These are phyloP conservation scores for Zoanthus solanderi DNA, from an alignment of 92 coral and sea anemone species.

Conservation along the genomic window DNA sequence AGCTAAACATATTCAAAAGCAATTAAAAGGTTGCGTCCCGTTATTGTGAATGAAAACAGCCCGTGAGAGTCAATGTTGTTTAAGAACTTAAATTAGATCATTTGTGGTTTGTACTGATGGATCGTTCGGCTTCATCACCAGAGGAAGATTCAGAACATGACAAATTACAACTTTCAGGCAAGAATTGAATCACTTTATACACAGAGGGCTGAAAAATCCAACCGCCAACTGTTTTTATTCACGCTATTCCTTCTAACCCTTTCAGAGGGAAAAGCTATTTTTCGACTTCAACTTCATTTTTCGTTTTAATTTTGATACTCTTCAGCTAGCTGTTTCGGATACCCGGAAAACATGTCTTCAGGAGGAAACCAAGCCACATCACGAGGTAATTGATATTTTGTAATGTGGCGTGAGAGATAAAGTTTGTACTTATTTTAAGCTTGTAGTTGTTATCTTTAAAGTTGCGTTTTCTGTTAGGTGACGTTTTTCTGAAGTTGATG, in stretches of 20 bases:
- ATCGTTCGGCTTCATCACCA: not conserved
- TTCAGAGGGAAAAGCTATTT: not conserved
- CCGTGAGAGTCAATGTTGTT: not conserved
- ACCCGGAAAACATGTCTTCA: too few relatives aligned
- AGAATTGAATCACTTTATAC: not conserved
- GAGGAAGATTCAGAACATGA: too few relatives aligned
- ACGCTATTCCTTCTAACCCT: too few relatives aligned
- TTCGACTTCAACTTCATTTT: too few relatives aligned
- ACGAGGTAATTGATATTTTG: not conserved
- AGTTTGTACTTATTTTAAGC: not conserved
- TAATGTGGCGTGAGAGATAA: not conserved
- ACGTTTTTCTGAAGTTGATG: not conserved
- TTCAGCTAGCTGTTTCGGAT: too few relatives aligned
- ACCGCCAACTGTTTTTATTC: too few relatives aligned
- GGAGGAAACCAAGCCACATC: too few relatives aligned
- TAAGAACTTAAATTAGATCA: slow-evolving; percentile 5
- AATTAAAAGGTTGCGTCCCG: not conserved
- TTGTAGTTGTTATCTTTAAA: not conserved
- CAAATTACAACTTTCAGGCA: not conserved
- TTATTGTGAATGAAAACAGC: slow-evolving; percentile 40
- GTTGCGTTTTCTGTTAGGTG: not conserved
- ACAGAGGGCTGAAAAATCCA: not conserved
- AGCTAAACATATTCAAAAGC: not conserved
- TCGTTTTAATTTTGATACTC: too few relatives aligned
- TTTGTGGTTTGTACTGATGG: not conserved